Conservation (phyloP, 2,113 vertebrate species). For the Struthio camelus region DNA sequence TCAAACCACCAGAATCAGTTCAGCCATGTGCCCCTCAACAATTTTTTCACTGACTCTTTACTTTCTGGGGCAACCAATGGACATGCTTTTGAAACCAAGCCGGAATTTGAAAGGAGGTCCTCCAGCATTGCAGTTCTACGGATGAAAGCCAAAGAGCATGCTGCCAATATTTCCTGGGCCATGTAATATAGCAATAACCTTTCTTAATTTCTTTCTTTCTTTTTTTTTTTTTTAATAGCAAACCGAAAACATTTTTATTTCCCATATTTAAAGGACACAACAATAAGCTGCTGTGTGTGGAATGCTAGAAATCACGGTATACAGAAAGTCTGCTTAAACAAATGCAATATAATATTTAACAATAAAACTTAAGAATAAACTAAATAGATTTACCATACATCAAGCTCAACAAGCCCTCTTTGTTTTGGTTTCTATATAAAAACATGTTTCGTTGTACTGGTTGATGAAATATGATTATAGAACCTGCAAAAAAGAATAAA, state of each 20-base stretch:
- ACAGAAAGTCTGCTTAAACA: constrained; percentile 74
- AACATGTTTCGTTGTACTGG: constrained; percentile 70
- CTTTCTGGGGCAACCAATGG: constrained; percentile 85
- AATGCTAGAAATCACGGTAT: constrained; percentile 78
- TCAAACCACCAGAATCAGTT: constrained; percentile 97
- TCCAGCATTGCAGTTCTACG: constrained; percentile 98
- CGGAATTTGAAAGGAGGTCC: constrained; percentile 94
- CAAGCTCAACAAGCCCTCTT: constrained; percentile 67
- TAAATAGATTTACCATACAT: constrained; percentile 71
- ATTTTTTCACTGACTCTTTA: constrained; percentile 96
- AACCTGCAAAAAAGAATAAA: constrained; percentile 78
- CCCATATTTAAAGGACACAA: constrained; percentile 80
- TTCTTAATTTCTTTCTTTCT: background rate
- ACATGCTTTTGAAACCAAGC: constrained; percentile 94
- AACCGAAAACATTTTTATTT: constrained; percentile 73
- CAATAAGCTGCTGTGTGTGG: constrained; percentile 79
- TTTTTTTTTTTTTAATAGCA: constrained; percentile 54
- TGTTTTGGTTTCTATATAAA: constrained; percentile 65
- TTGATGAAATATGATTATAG: constrained; percentile 76
- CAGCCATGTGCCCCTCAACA: constrained; percentile 92
- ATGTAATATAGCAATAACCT: constrained; percentile 83
- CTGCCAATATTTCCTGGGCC: constrained; percentile 99
- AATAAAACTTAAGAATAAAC: constrained; percentile 72
- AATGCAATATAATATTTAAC: constrained; percentile 80
- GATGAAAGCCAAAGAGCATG: constrained; percentile 99